These are phyloP conservation scores for Hydropsyche betteni DNA, from an alignment of 2,888 invertebrate genomes.

Conservation along the genomic window DNA sequence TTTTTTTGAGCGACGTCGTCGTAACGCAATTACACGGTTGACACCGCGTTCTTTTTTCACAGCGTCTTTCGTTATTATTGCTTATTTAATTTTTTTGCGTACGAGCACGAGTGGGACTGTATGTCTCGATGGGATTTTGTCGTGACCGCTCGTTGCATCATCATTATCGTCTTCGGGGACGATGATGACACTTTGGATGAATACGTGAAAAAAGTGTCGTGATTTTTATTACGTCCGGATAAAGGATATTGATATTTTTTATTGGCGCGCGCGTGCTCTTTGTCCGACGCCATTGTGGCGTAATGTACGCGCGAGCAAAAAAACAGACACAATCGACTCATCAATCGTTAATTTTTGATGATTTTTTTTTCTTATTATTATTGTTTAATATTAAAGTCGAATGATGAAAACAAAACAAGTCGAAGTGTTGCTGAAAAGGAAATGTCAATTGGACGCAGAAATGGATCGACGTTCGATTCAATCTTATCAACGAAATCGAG, in stretches of 20 bases:
- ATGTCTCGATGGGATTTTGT: slow-evolving; percentile 32
- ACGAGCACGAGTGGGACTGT: neutral
- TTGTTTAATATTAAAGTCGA: neutral
- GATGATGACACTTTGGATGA: slow-evolving; percentile 16
- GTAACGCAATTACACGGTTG: slow-evolving; percentile 36
- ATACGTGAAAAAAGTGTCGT: neutral
- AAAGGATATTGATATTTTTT: slow-evolving; percentile 30
- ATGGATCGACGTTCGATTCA: too few relatives aligned
- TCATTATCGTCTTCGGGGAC: slow-evolving; percentile 17
- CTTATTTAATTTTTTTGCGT: slow-evolving; percentile 12
- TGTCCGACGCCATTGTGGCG: too few relatives aligned
- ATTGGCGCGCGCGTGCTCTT: neutral
- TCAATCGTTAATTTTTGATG: neutral
- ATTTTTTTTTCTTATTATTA: neutral
- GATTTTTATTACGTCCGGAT: slow-evolving; percentile 26
- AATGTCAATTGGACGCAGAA: too few relatives aligned
- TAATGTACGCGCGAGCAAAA: too few relatives aligned
- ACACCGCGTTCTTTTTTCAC: slow-evolving; percentile 5
- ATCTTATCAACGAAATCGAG: too few relatives aligned
- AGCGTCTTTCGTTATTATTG: neutral
- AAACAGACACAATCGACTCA: neutral
- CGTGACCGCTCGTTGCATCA: slow-evolving; percentile 36
- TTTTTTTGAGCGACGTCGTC: slow-evolving; percentile 21
- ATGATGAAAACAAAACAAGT: too few relatives aligned
- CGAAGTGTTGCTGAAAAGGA: too few relatives aligned